Conservation (phyloP, 2,888 invertebrate species). For the Tinea pellionella region DNA sequence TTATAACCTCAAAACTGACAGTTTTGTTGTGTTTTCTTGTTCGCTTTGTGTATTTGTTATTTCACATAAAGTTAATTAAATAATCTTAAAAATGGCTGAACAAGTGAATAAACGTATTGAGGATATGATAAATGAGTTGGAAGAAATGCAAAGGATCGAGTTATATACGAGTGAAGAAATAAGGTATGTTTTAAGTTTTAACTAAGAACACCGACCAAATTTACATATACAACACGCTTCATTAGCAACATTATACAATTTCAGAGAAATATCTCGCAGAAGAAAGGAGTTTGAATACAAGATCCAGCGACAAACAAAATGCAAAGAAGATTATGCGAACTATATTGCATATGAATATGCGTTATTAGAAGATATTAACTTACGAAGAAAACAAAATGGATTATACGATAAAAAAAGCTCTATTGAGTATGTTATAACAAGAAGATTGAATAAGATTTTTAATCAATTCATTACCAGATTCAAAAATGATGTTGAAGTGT, state of each 20-base stretch:
- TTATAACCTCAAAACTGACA: too few relatives aligned
- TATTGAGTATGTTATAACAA: conserved; percentile 76
- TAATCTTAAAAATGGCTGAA: conserved; percentile 76
- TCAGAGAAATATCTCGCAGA: conserved; percentile 75
- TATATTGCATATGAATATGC: conserved; percentile 79
- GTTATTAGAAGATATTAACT: conserved; percentile 73
- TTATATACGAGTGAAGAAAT: conserved; percentile 78
- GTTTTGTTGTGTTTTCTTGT: too few relatives aligned
- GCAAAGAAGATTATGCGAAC: conserved; percentile 76
- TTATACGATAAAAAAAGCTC: conserved; percentile 72
- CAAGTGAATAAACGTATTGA: conserved; percentile 82
- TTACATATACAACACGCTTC: not conserved
- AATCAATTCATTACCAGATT: conserved; percentile 76
- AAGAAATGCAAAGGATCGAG: conserved; percentile 79
- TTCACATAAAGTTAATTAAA: too few relatives aligned
- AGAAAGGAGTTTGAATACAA: conserved; percentile 80
- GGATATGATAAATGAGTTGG: conserved; percentile 82
- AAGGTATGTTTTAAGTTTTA: conserved; percentile 54
- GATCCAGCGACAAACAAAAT: conserved; percentile 74
- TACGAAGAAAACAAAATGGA: conserved; percentile 69
- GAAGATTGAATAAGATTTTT: conserved; percentile 79
- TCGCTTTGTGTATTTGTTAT: too few relatives aligned
- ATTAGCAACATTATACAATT: conserved; percentile 21
- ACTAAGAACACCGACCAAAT: too few relatives aligned
- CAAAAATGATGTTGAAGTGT: conserved; percentile 78